phyloP scores from a whole-genome alignment of 2,888 invertebrate genomes.

The Isoperla grammatica region DNA sequence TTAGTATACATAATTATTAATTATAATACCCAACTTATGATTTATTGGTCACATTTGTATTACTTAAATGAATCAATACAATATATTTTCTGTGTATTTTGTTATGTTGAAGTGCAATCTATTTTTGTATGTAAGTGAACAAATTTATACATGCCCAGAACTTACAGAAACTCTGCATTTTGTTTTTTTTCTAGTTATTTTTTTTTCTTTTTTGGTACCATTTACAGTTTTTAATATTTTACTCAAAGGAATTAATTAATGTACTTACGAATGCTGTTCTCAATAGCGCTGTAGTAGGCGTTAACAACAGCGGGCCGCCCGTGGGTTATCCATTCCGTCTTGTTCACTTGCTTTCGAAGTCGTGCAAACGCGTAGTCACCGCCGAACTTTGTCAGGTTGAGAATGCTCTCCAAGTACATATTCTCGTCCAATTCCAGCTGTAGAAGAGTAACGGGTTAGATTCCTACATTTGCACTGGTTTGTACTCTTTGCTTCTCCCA shows the following conservation, averaged over 20 bases:
- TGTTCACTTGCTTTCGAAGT: conserved; percentile 71
- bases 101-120: too few species aligned
- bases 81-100: too few species aligned
- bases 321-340: conserved; percentile 80
- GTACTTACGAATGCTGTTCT: conserved; percentile 80
- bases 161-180: too few species aligned
- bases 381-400: conserved; percentile 73
- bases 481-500: too few species aligned
- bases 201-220: too few species aligned
- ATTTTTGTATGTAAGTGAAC: too few species aligned
- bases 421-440: conserved; percentile 65
- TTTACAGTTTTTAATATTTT: too few species aligned
- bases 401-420: conserved; percentile 67
- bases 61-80: background rate
- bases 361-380: conserved; percentile 73
- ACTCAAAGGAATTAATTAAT: too few species aligned
- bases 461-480: too few species aligned
- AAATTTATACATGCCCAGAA: too few species aligned
- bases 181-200: too few species aligned
- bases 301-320: conserved; percentile 80
- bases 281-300: conserved; percentile 78
- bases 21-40: background rate
- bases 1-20: too few species aligned
- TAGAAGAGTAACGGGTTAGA: conserved; percentile 24
- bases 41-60: background rate